Evolutionary conservation across 2,797 vertebrate species (phyloP).

Genomic region (Garrulus glandarius): DNA sequence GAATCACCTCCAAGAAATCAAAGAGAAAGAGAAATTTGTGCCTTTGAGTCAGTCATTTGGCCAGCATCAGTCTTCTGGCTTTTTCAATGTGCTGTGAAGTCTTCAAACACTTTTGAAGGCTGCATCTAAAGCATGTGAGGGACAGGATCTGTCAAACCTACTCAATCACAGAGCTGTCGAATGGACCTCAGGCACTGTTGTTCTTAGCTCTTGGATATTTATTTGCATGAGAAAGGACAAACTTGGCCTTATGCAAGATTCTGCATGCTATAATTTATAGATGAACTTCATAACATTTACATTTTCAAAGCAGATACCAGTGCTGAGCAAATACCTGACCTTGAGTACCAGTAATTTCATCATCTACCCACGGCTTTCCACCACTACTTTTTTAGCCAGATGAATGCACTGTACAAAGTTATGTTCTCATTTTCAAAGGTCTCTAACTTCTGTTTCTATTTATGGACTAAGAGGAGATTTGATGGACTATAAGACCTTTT

Average conservation of each 20-base stretch:
- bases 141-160: not conserved
- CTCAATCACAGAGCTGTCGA: not conserved
- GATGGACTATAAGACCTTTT: not conserved
- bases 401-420: not conserved
- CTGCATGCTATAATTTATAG: not conserved
- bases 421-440: not conserved
- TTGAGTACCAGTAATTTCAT: not conserved
- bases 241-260: not conserved
- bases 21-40: not conserved
- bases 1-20: not conserved
- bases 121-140: not conserved
- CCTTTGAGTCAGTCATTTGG: not conserved
- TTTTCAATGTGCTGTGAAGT: not conserved
- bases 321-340: not conserved
- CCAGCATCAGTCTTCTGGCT: not conserved
- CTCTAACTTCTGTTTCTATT: not conserved
- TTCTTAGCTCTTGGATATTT: not conserved
- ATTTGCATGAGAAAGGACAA: slow-evolving; percentile 10
- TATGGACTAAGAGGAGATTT: not conserved
- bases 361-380: not conserved
- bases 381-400: not conserved
- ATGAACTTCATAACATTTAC: not conserved
- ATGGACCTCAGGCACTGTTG: not conserved
- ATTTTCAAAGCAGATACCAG: not conserved
- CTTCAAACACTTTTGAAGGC: not conserved